A percentile compares a stretch with the other conserved stretches of the same genome.
Evolutionary conservation across 2,797 vertebrate species (phyloP).

Genomic region (Ctenopoma kingsleyae): DNA sequence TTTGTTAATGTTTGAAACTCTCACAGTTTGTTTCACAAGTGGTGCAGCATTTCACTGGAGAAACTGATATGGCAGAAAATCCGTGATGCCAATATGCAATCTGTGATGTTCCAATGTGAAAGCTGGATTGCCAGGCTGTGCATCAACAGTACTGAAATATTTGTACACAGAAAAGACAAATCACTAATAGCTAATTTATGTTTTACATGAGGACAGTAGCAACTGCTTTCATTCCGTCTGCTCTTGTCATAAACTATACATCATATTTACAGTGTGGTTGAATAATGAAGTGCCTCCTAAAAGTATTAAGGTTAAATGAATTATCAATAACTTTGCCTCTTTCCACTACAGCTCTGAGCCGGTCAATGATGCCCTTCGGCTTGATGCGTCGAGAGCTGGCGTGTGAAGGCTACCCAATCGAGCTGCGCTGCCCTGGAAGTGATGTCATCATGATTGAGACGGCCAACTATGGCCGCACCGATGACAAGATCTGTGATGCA

Average conservation of each 20-base stretch:
- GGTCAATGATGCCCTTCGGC: constrained; percentile 92
- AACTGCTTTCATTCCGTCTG: constrained; percentile 39
- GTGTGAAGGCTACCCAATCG: constrained; percentile 94
- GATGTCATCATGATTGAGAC: constrained; percentile 97
- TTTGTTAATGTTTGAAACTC: constrained; percentile 73
- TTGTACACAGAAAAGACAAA: constrained; percentile 21
- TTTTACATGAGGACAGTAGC: constrained; percentile 45
- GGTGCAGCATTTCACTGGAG: constrained; percentile 66
- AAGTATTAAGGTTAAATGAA: constrained; percentile 69
- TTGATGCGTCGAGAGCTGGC: constrained; percentile 94
- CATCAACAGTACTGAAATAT: constrained; percentile 47
- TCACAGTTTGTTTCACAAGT: constrained; percentile 80
- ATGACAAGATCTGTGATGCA: constrained; percentile 95
- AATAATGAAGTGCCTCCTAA: constrained; percentile 71
- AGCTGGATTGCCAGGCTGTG: constrained; percentile 44
- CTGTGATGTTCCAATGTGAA: constrained; percentile 57
- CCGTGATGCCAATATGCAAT: constrained; percentile 53
- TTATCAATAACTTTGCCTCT: constrained; percentile 67
- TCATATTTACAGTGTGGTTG: constrained; percentile 65
- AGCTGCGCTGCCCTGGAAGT: constrained; percentile 94
- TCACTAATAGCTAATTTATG: constrained; percentile 51
- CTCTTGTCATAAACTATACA: constrained; percentile 42
- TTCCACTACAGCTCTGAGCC: constrained; percentile 86
- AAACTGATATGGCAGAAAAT: constrained; percentile 59
- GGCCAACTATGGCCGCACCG: constrained; percentile 94